Conservation (phyloP, 2,113 vertebrate genomes). For the mouse (Mus musculus) region GRCm39 chr6:52928001-52928500, state of each 20-base stretch:
- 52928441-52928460: slow-evolving; percentile 56
- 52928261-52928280: slow-evolving; percentile 80
- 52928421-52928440: slow-evolving; percentile 71
- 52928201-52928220: slow-evolving; percentile 86
- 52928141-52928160: slow-evolving; percentile 99
- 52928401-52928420: slow-evolving; percentile 78
- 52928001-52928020: slow-evolving; percentile 91
- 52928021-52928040: slow-evolving; percentile 89
- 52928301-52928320: slow-evolving; percentile 70
- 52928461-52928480: neutral
- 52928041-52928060: slow-evolving; percentile 88
- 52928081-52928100: slow-evolving; percentile 87
- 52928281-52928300: slow-evolving; percentile 78
- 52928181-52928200: slow-evolving; percentile 86
- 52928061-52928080: slow-evolving; percentile 83
- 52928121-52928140: slow-evolving; percentile 94
- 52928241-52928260: slow-evolving; percentile 83
- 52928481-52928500: slow-evolving; percentile 68
- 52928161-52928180: slow-evolving; percentile 98
- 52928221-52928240: slow-evolving; percentile 88
- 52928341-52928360: slow-evolving; percentile 63
- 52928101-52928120: slow-evolving; percentile 94
- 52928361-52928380: slow-evolving; percentile 78
- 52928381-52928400: slow-evolving; percentile 68
- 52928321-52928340: slow-evolving; percentile 64